Evolutionary conservation across 2,888 invertebrate species (phyloP), one percentile per base, ranked within the genome.

Genomic region (Spodoptera littoralis): DNA sequence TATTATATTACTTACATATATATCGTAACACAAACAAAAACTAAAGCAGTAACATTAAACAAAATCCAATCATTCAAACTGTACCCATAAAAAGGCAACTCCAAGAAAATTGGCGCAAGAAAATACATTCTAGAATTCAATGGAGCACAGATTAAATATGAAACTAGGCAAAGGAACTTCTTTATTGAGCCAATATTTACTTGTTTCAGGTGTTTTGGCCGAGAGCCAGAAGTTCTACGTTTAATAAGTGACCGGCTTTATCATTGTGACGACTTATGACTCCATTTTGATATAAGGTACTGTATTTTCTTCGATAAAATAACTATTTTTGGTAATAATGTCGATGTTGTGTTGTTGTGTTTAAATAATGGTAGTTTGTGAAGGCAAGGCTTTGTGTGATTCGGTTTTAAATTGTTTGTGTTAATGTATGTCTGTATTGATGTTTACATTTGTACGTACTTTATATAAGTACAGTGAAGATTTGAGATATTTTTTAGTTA

Each of bases 241-340:
- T 81, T 82, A 83, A 84, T 84, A 84, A 84, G 82, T 85, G 76
- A 82, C 83, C 82, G 72, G 79, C 77, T 79, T 85, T 83, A 78
- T 78, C 80, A 77, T 68, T 72, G 70, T 71, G 75, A 70, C 65
- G 70, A 67, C 65, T 53, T 53, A 52, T 27, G 47, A 45, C 12
- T 5, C 27, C 6, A 53, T 42, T 41, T 46, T 22, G 6, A 24
- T 44, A 27, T 44, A 41, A 54, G 55, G 73, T 72, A 36, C 36
- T 36, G 36, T 36, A 36, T 36, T 36, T 36, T 36, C 36, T 36
- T 36, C 36, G 36, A 36, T 36, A 36, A 36, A 36, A 8, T 36
- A 2, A 8, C 36, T 36, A 36, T 36, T 36, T 36, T 36, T 36
- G 36, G 36, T 36, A 36, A 36, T 36, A 36, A 36, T 36, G 36